Evolutionary conservation across 2,113 vertebrate genomes (phyloP).

Genomic region (Otocyon megalotis): DNA sequence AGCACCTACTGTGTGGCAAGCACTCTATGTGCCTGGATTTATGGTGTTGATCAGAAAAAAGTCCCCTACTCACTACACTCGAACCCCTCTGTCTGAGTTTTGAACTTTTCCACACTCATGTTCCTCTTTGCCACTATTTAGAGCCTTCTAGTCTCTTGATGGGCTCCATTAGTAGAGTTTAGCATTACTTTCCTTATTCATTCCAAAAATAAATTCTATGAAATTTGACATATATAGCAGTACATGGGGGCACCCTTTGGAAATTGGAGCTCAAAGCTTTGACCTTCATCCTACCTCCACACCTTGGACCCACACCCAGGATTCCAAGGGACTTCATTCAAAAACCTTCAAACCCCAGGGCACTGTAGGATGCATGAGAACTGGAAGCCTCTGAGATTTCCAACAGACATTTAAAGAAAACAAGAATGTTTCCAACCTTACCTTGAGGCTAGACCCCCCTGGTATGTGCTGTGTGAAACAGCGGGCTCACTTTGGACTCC

Average conservation of each 20-base stretch:
- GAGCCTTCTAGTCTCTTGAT: background rate
- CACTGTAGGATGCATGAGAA: background rate
- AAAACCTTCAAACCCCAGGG: background rate
- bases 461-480: background rate
- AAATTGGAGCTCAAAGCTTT: background rate
- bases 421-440: background rate
- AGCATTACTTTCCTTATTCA: background rate
- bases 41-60: background rate
- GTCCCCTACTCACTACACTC: background rate
- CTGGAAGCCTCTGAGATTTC: background rate
- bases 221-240: background rate
- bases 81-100: background rate
- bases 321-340: background rate
- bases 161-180: background rate
- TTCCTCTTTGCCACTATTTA: background rate
- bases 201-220: background rate
- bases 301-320: background rate
- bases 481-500: background rate
- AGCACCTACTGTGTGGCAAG: background rate
- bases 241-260: background rate
- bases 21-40: background rate
- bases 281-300: background rate
- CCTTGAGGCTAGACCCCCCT: background rate
- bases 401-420: background rate
- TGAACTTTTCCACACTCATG: background rate